Base-by-base conservation (phyloP, 2,113 vertebrate species). In the Hydrolagus affinis region DNA sequence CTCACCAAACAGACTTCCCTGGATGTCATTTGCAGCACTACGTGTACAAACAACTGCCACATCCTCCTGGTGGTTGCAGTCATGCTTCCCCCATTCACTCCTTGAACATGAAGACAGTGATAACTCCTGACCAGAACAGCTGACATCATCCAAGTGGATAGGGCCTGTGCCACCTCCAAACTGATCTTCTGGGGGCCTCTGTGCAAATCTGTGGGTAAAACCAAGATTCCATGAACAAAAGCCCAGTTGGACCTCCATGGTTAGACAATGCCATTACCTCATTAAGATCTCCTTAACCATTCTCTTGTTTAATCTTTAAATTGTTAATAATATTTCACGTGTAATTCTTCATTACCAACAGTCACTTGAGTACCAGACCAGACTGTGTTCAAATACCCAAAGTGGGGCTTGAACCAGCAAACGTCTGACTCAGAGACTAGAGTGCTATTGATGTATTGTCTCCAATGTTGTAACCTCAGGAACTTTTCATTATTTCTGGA, bases 61-160 rank as follows among this genome's bases (percentile, higher is more conserved):
- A 1, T 98, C 96, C 88, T 98, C 95, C 12, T 90, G 88, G 70
- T 97, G 97, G 86, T 89, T 95, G 90, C 98, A 99, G 91, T 97
- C 95, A 0, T 98, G 96, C 74, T 87, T 91, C 70, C 95, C 93
- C 97, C 98, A 98, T 62, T 94, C 95, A 73, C 89, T 89, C 86
- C 87, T 91, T 30, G 91, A 92, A 85, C 98, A 99, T 44, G 95
- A 94, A 69, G 93, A 86, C 0, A 99, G 87, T 44, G 92, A 89
- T 0, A 92, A 89, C 87, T 99, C 98, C 89, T 94, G 96, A 86
- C 98, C 97, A 0, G 93, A 95, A 90, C 98, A 99, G 89, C 89
- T 94, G 87, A 99, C 94, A 10, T 97, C 96, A 69, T 97, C 96
- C 91, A 99, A 66, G 89, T 96, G 94, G 89, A 97, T 95, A 28